phyloP scores from a whole-genome alignment of 2,113 vertebrate genomes.

The Chamaea fasciata region DNA sequence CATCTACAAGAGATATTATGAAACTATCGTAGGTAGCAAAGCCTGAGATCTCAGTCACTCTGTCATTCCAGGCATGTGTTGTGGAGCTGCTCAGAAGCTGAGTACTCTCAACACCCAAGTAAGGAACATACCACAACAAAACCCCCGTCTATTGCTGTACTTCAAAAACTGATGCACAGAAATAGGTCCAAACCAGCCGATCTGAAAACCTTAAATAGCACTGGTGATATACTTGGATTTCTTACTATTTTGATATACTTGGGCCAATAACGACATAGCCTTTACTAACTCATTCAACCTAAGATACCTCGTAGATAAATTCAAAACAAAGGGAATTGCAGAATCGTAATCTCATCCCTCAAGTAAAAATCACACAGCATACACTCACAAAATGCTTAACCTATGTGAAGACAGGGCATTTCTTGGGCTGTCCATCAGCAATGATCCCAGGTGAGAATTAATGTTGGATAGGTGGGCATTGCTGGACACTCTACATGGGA shows the following conservation, averaged over 20 bases:
- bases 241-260: background rate
- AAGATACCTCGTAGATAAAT: background rate
- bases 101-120: background rate
- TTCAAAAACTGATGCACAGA: background rate
- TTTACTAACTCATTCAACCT: background rate
- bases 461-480: background rate
- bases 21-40: background rate
- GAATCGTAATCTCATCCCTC: background rate
- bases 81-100: background rate
- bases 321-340: background rate
- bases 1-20: background rate
- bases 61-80: background rate
- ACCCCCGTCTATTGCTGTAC: background rate
- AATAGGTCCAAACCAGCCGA: background rate
- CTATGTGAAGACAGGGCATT: background rate
- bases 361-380: background rate
- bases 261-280: background rate
- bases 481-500: background rate
- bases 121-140: background rate
- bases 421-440: background rate
- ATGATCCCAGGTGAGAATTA: background rate
- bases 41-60: background rate
- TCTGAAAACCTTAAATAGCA: background rate
- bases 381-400: background rate
- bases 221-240: background rate